These are phyloP conservation scores for Ophion ventricosus DNA, from an alignment of 2,888 invertebrate genomes.

Conservation along the genomic window DNA sequence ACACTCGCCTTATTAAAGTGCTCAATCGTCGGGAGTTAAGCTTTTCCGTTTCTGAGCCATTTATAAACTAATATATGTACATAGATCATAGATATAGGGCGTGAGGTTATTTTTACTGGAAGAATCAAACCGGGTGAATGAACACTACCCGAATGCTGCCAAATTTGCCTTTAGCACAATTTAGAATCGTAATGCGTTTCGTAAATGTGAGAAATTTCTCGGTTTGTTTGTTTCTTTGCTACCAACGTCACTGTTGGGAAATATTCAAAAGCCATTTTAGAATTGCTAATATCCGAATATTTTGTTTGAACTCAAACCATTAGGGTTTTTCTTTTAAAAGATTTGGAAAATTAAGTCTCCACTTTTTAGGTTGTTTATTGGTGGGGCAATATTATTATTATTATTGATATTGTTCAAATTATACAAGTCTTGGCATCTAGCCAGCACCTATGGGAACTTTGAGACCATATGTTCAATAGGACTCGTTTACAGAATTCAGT, in stretches of 20 bases:
- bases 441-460: too few relatives aligned
- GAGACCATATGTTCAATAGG: too few relatives aligned
- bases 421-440: too few relatives aligned
- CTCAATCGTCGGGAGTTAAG: not conserved
- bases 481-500: too few relatives aligned
- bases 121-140: slow-evolving; percentile 33
- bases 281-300: too few relatives aligned
- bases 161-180: slow-evolving; percentile 74
- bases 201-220: slow-evolving; percentile 61
- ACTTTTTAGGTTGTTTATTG: too few relatives aligned
- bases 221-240: slow-evolving; percentile 30
- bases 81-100: not conserved
- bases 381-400: too few relatives aligned
- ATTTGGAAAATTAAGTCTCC: too few relatives aligned
- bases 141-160: slow-evolving; percentile 39
- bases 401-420: too few relatives aligned
- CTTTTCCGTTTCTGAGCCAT: not conserved
- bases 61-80: not conserved
- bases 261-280: not conserved
- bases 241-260: not conserved
- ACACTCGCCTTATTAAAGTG: not conserved
- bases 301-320: too few relatives aligned
- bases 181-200: slow-evolving; percentile 72
- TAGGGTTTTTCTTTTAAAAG: too few relatives aligned
- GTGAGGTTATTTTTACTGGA: slow-evolving; percentile 8